phyloP scores from a whole-genome alignment of 1,140 invertebrate species.

The Pogonus chalceus region DNA sequence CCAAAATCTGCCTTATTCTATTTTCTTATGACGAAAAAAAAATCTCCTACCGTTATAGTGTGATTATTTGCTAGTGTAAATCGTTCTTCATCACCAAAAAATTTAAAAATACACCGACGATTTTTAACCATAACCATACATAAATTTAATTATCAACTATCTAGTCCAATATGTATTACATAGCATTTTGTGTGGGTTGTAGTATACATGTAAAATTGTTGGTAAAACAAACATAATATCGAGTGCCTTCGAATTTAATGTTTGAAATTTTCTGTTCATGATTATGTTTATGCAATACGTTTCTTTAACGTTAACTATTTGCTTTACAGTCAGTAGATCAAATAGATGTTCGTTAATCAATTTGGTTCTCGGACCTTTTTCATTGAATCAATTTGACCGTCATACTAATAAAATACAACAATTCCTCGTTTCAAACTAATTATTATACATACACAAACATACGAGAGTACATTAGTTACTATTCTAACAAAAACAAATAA shows the following conservation, averaged over 20 bases:
- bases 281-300: conserved; percentile 25
- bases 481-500: too few species aligned
- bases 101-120: conserved; percentile 30
- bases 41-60: conserved; percentile 38
- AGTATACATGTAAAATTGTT: conserved; percentile 43
- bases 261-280: conserved; percentile 21
- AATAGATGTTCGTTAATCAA: conserved; percentile 22
- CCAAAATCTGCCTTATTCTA: conserved; percentile 60
- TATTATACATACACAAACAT: too few species aligned
- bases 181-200: conserved; percentile 42
- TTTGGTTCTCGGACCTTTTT: background rate
- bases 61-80: conserved; percentile 37
- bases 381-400: too few species aligned
- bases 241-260: conserved; percentile 32
- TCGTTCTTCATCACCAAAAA: conserved; percentile 34
- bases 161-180: conserved; percentile 40
- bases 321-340: conserved; percentile 25
- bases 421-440: too few species aligned
- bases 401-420: too few species aligned
- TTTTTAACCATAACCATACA: conserved; percentile 35
- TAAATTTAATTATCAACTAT: conserved; percentile 36
- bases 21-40: conserved; percentile 44
- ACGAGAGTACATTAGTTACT: too few species aligned
- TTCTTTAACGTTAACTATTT: conserved; percentile 28
- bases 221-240: conserved; percentile 31